phyloP scores from a whole-genome alignment of 2,797 vertebrate species.

The Lophius americanus region DNA sequence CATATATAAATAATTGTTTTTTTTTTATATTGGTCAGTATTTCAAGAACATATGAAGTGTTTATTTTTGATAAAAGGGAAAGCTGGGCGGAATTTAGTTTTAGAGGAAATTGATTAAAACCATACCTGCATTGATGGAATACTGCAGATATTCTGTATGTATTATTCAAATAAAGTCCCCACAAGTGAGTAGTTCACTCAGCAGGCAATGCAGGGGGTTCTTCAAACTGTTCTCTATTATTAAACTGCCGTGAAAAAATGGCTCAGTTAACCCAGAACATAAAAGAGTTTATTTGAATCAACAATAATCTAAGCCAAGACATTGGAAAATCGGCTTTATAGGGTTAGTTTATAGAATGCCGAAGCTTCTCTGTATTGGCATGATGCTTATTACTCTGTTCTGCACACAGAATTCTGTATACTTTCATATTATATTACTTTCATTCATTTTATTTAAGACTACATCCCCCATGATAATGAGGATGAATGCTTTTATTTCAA shows the following conservation, averaged over 20 bases:
- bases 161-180: background rate
- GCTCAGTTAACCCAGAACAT: conserved; percentile 51
- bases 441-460: conserved; percentile 12
- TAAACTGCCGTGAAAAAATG: conserved; percentile 53
- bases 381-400: conserved; percentile 6
- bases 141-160: conserved; percentile 9
- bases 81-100: conserved; percentile 9
- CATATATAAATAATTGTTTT: too few species aligned
- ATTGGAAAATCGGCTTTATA: conserved; percentile 16
- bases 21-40: conserved; percentile 26
- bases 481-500: conserved; percentile 37
- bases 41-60: conserved; percentile 38
- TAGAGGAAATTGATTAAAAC: conserved; percentile 17
- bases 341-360: conserved; percentile 19
- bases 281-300: conserved; percentile 48
- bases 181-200: conserved; percentile 29
- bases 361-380: conserved; percentile 24
- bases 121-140: background rate
- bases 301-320: conserved; percentile 31
- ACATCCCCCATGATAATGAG: conserved; percentile 17
- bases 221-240: conserved; percentile 50
- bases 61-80: conserved; percentile 39
- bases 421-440: conserved; percentile 15
- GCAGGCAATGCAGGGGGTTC: conserved; percentile 38
- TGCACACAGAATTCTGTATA: background rate